Evolutionary conservation across 1,140 invertebrate genomes (phyloP).

Genomic region (Cyclargus thomasi): DNA sequence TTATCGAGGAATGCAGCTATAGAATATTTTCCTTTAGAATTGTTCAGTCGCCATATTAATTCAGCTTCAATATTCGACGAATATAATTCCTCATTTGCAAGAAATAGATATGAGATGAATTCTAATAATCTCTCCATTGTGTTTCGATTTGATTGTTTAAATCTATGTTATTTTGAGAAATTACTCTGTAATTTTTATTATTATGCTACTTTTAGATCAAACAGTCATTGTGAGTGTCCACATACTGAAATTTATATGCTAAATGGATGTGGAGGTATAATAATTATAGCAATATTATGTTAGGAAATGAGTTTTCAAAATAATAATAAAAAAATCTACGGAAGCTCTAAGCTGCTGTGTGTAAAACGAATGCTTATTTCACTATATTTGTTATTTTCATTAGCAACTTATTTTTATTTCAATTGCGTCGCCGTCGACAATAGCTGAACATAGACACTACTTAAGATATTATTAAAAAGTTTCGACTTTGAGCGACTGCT

Average conservation of each 20-base stretch:
- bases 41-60: conserved; percentile 30
- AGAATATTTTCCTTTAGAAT: conserved; percentile 46
- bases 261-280: no score
- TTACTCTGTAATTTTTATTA: neutral
- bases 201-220: no score
- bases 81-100: conserved; percentile 40
- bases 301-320: no score
- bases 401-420: no score
- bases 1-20: conserved; percentile 28
- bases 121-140: conserved; percentile 9
- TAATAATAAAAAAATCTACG: no score
- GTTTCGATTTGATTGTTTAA: neutral
- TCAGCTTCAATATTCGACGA: conserved; percentile 32
- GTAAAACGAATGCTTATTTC: no score
- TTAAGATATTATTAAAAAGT: neutral
- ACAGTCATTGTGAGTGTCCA: no score
- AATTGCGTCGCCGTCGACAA: no score
- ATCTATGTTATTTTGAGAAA: neutral
- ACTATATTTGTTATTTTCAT: no score
- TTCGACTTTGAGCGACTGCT: neutral
- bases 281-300: no score
- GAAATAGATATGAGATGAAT: conserved; percentile 31
- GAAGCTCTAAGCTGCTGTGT: no score
- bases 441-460: neutral
- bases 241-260: no score